Evolutionary conservation across 2,113 vertebrate species (phyloP), one percentile per base, ranked within the genome.

Genomic region (Fulica atra): DNA sequence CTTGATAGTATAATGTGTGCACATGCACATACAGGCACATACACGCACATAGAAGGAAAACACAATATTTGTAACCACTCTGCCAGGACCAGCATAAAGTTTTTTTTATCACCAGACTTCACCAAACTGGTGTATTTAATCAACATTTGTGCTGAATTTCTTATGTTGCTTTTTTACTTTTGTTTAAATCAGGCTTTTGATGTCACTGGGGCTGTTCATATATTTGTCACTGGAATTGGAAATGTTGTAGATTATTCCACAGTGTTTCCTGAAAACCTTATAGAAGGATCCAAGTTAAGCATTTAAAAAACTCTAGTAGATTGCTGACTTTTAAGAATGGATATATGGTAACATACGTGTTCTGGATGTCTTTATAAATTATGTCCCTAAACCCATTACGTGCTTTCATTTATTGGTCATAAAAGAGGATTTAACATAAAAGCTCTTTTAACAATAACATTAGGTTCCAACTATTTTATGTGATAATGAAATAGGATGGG

Each of bases 341-440:
- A 31, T 94, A 68, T 60, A 64, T 14, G 70, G 40, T 92, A 90
- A 76, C 19, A 70, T 57, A 38, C 25, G 19, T 90, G 78, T 64
- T 91, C 72, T 92, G 56, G 35, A 63, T 90, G 92, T 95, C 85
- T 68, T 77, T 25, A 12, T 81, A 86, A 90, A 74, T 95, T 94
- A 79, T 69, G 53, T 95, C 50, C 70, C 53, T 81, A 92, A 92
- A 92, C 71, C 35, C 23, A 87, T 96, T 93, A 61, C 18, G 23
- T 81, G 13, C 53, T 96, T 56, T 92, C 31, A 54, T 83, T 89
- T 94, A 69, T 59, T 80, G 20, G 8, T 72, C 51, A 88, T 88
- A 88, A 96, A 93, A 89, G 51, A 79, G 11, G 42, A 72, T 96
- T 94, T 96, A 77, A 70, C 76, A 79, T 93, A 69, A 76, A 96